Evolutionary conservation across 2,797 vertebrate species (phyloP), one percentile per base, ranked within the genome.

Genomic region (Centropyge bicolor): DNA sequence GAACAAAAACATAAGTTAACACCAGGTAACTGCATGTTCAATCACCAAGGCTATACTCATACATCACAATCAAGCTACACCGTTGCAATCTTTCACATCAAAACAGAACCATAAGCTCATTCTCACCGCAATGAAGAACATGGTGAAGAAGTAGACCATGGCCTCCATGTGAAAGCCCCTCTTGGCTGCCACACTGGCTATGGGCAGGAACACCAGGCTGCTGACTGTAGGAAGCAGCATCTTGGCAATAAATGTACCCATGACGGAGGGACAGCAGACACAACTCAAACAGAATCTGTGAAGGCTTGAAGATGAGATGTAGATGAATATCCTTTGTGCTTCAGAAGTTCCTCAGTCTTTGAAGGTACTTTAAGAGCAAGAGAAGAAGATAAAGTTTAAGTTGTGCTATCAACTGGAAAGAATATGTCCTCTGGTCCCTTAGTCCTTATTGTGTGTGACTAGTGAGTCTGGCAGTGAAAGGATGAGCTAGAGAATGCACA

Each of bases 121-220:
- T 70, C 98, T 98, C 93, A 99, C 98, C 96, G 96, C 96, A 9
- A 93, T 94, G 45, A 99, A 99, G 95, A 99, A 99, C 96, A 97
- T 99, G 83, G 97, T 99, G 95, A 99, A 99, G 93, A 99, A 98
- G 88, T 98, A 99, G 79, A 99, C 97, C 98, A 99, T 99, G 80
- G 98, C 97, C 90, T 99, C 98, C 96, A 98, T 97, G 94, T 99
- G 97, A 92, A 99, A 99, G 11, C 96, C 96, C 64, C 98, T 92
- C 91, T 97, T 98, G 91, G 98, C 94, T 0, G 98, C 98, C 0
- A 99, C 93, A 62, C 98, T 98, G 95, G 96, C 92, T 1, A 96
- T 91, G 17, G 98, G 98, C 60, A 99, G 95, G 78, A 98, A 96
- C 70, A 96, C 98, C 94, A 99, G 92, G 90, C 96, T 97, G 96